Conservation (phyloP, 2,888 invertebrate genomes). For the Caradrina clavipalpis region DNA sequence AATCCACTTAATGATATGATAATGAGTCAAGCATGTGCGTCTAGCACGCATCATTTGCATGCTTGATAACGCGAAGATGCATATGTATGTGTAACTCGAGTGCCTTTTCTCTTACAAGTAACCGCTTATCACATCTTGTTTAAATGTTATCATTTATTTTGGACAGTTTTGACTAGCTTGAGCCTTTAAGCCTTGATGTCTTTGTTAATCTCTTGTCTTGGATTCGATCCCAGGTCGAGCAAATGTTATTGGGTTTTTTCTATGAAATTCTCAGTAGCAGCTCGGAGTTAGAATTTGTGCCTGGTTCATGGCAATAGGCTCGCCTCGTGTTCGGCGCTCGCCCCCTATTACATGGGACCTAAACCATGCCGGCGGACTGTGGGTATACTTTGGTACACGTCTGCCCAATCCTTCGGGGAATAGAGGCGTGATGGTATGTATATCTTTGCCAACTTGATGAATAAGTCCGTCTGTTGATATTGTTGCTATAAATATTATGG, state of each 20-base stretch:
- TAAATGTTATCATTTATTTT: neutral
- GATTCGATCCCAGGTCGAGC: too few relatives aligned
- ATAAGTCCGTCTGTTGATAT: neutral
- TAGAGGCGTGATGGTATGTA: too few relatives aligned
- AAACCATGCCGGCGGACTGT: too few relatives aligned
- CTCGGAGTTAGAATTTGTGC: too few relatives aligned
- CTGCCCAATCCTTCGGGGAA: too few relatives aligned
- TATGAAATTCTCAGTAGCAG: too few relatives aligned
- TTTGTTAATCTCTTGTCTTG: too few relatives aligned
- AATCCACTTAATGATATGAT: conserved; percentile 17
- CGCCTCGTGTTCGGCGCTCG: too few relatives aligned
- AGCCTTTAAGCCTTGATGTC: neutral
- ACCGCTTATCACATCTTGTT: neutral
- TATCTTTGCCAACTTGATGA: neutral
- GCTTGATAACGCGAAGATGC: conserved; percentile 33
- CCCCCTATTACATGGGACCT: too few relatives aligned
- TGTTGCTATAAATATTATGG: neutral
- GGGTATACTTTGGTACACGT: too few relatives aligned
- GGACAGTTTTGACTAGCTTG: neutral
- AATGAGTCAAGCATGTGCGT: conserved; percentile 8
- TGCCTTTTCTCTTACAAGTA: conserved; percentile 23
- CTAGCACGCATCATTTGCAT: conserved; percentile 37
- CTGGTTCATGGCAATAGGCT: too few relatives aligned
- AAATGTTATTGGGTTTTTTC: too few relatives aligned
- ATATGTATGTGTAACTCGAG: conserved; percentile 1